These are phyloP conservation scores for Palythoa grandiflora DNA, from an alignment of 92 coral and sea anemone genomes.

Conservation along the genomic window DNA sequence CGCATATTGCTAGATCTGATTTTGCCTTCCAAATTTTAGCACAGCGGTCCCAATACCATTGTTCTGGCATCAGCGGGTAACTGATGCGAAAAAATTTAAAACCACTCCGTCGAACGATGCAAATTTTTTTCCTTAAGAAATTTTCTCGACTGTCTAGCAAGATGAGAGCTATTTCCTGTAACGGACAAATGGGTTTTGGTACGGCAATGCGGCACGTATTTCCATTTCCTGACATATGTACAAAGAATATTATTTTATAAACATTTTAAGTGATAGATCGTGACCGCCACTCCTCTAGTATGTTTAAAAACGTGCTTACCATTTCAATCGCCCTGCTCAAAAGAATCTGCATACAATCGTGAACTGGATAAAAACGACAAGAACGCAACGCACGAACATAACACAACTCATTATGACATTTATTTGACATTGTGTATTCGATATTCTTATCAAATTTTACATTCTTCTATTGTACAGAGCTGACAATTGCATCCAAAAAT, in stretches of 20 bases:
- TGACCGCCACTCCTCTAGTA: slow-evolving; percentile 32
- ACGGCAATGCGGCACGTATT: neutral
- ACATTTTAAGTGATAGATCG: slow-evolving; percentile 23
- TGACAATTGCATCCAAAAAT: slow-evolving; percentile 25
- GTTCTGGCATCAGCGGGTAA: neutral
- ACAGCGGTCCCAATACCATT: neutral
- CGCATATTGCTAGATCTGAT: neutral
- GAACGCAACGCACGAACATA: neutral
- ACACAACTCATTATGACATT: slow-evolving; percentile 35
- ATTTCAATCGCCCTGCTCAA: neutral
- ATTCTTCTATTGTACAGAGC: slow-evolving; percentile 15
- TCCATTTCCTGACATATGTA: slow-evolving; percentile 35
- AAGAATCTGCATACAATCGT: neutral
- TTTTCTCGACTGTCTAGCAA: neutral
- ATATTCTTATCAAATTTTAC: slow-evolving; percentile 26
- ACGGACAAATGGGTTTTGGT: slow-evolving; percentile 10
- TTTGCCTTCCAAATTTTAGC: neutral
- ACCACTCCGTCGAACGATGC: slow-evolving; percentile 16
- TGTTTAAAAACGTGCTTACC: neutral
- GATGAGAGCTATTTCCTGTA: slow-evolving; percentile 14
- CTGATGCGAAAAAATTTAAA: slow-evolving; percentile 26
- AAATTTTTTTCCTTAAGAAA: neutral
- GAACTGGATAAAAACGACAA: neutral
- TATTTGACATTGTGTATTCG: slow-evolving; percentile 31
- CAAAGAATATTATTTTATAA: slow-evolving; percentile 6